Evolutionary conservation across 1,140 invertebrate species (phyloP).

Genomic region (Calliopsis andreniformis): DNA sequence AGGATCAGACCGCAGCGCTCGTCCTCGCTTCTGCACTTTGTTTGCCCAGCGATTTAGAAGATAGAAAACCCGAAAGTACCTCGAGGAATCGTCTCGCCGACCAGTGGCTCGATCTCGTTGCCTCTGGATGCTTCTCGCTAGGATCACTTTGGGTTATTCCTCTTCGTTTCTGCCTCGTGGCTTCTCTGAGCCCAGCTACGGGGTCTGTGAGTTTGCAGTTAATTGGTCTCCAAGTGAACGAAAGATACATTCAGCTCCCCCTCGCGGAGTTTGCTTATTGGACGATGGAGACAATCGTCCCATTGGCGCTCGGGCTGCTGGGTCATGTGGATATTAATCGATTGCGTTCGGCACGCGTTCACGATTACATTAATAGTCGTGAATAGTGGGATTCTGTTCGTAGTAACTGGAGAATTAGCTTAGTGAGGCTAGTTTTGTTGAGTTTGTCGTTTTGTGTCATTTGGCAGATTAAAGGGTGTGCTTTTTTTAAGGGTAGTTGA

Average conservation of each 20-base stretch:
- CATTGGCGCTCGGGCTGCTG: constrained; percentile 34
- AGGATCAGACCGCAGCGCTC: constrained; percentile 5
- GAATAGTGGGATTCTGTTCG: neutral
- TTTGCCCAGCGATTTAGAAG: constrained; percentile 3
- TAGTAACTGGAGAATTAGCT: no score
- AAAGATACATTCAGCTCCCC: no score
- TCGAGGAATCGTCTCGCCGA: neutral
- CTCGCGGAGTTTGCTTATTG: constrained; percentile 32
- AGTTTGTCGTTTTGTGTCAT: neutral
- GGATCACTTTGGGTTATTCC: neutral
- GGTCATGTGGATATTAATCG: constrained; percentile 49
- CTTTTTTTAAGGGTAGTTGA: no score
- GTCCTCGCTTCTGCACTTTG: neutral
- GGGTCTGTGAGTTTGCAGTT: no score
- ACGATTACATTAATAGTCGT: constrained; percentile 29
- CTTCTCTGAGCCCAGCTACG: no score
- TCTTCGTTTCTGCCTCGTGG: neutral
- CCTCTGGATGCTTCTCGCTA: neutral
- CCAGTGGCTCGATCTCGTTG: neutral
- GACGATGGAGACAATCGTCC: constrained; percentile 35
- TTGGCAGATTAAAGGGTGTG: no score
- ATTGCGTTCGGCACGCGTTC: constrained; percentile 38
- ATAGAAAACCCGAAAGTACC: neutral
- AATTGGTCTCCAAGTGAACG: no score
- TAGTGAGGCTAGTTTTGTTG: no score